phyloP scores from a whole-genome alignment of 1,140 invertebrate species.

The Calycopis cecrops region DNA sequence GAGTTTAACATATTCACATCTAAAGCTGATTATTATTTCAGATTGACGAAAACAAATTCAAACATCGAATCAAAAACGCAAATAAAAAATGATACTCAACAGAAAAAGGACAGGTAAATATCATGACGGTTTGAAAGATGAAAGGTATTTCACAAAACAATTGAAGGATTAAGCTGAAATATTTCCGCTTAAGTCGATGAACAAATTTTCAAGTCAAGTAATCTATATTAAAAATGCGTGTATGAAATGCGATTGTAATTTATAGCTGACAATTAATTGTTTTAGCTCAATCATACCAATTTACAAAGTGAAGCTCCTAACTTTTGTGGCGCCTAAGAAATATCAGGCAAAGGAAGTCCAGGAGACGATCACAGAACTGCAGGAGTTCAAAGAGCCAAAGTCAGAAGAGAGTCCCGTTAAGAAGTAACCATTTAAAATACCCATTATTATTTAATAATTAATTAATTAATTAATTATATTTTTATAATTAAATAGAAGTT shows the following conservation, averaged over 20 bases:
- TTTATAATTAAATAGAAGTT: too few species aligned
- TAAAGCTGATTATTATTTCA: conserved; percentile 13
- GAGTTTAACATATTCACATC: too few species aligned
- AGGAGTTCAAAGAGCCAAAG: conserved; percentile 30
- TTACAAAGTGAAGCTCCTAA: not conserved
- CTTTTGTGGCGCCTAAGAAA: conserved; percentile 10
- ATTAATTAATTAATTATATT: too few species aligned
- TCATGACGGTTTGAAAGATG: too few species aligned
- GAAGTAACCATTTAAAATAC: not conserved
- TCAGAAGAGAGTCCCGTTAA: not conserved
- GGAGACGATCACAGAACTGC: conserved; percentile 34
- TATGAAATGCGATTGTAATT: too few species aligned
- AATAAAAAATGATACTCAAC: conserved; percentile 30
- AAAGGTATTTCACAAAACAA: too few species aligned
- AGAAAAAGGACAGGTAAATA: conserved; percentile 30
- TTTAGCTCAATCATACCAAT: conserved; percentile 4
- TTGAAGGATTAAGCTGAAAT: too few species aligned
- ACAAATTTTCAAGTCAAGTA: too few species aligned
- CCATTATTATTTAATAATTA: too few species aligned
- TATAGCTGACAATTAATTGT: too few species aligned
- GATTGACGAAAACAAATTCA: conserved; percentile 38
- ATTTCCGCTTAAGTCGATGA: too few species aligned
- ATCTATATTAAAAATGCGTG: too few species aligned
- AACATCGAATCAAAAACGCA: conserved; percentile 43
- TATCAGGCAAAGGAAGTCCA: conserved; percentile 25